phyloP scores from a whole-genome alignment of 2,888 invertebrate species.

The Pardosa pseudoannulata region DNA sequence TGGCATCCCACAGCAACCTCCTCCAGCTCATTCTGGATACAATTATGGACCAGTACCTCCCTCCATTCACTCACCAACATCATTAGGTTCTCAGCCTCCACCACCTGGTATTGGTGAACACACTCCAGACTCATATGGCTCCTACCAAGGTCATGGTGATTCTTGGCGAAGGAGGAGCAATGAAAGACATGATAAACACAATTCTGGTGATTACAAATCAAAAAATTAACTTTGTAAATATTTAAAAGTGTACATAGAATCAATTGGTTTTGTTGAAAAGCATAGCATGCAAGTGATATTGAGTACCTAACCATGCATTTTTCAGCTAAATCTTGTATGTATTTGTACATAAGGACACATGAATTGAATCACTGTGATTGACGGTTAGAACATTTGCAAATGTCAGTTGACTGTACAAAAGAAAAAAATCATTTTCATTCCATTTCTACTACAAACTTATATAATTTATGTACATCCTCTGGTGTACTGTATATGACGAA shows the following conservation, averaged over 20 bases:
- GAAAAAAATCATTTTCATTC: background rate
- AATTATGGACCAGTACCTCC: constrained; percentile 41
- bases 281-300: background rate
- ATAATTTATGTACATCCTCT: background rate
- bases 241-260: background rate
- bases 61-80: constrained; percentile 42
- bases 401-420: background rate
- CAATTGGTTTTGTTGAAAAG: background rate
- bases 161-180: constrained; percentile 60
- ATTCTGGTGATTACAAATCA: constrained; percentile 44
- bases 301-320: background rate
- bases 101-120: constrained; percentile 36
- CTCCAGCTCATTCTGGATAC: constrained; percentile 50
- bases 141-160: constrained; percentile 65
- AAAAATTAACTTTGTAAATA: constrained; percentile 24
- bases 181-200: constrained; percentile 48
- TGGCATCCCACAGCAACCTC: constrained; percentile 25
- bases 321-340: background rate
- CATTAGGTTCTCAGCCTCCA: constrained; percentile 41
- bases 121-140: constrained; percentile 34
- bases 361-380: background rate
- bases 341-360: constrained; percentile 1
- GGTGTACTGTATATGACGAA: background rate
- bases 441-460: background rate
- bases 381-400: background rate